Base-by-base conservation (phyloP, 2,888 invertebrate genomes). In the Microctonus aethiopoides region DNA sequence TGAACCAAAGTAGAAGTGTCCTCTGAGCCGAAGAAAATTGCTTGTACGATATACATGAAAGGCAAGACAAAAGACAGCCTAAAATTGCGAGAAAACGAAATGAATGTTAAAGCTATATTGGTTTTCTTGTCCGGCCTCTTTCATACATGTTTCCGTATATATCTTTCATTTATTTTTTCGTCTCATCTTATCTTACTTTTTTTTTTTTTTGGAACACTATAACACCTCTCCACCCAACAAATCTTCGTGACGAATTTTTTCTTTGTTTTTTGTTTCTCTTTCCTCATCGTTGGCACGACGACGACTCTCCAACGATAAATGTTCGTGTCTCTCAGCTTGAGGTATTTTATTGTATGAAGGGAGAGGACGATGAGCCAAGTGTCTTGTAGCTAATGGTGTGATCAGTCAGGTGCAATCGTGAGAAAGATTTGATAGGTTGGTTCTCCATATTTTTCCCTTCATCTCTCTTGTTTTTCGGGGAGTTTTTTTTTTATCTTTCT, bases 371-470 rank as follows among this genome's bases (percentile, higher is more conserved):
- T 24, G 61, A 39, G 24, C 16, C 36, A 61, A 61, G 61, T 61
- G 39, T 39, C 39, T 26, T 39, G 39, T 39, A 61, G 39, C 24
- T 61, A 61, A 61, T 61, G 39, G 61, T 26, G 26, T 39, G 39
- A 61, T 61, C 61, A 61, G 61, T 61, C 61, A 61, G 61, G 41
- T 61, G 39, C 39, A 61, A 61, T 61, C 61, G 39, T 46, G 46
- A 46, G 10, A 24, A 61, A 61, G 61, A 61, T 61, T 61, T 61
- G 39, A 41, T 41, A 26, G n/a, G 39, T 61, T 22, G 59, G 39
- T 6, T 39, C 61, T n/a, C 36, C 32, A 59, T 59, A 36, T 59
- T 59, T 59, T 34, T 34, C 11, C 34, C 32, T 26, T 26, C 26
- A 29, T 29, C 26, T 56, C 29, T 24, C 29, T 56, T 7, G 26